Percentiles rank a stretch among this genome's conserved stretches.
Evolutionary conservation across 2,113 vertebrate species (phyloP).

Genomic region (Lonchura striata): DNA sequence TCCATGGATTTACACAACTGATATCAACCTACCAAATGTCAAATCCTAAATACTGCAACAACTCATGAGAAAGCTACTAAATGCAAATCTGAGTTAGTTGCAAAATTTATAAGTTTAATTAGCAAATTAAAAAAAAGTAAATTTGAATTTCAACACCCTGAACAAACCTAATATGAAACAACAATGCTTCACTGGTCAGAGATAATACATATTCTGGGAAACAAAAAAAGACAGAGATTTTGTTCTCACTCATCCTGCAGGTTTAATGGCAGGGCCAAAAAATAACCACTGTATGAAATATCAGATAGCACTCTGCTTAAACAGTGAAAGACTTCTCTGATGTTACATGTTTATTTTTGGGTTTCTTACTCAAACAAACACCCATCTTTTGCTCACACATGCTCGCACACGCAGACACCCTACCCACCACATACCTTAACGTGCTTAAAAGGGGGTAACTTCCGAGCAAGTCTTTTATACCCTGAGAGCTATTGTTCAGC

Average conservation of each 20-base stretch:
- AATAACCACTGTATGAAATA: background rate
- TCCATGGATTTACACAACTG: background rate
- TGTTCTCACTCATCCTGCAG: background rate
- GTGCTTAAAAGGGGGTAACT: background rate
- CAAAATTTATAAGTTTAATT: background rate
- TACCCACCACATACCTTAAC: background rate
- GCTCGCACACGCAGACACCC: background rate
- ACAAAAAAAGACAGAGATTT: background rate
- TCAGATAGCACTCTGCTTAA: background rate
- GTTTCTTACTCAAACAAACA: background rate
- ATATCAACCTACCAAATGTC: background rate
- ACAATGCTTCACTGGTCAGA: background rate
- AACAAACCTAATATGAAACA: background rate
- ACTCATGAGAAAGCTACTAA: background rate
- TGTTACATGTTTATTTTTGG: background rate
- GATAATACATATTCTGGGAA: background rate
- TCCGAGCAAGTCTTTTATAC: background rate
- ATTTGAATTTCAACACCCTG: background rate
- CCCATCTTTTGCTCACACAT: background rate
- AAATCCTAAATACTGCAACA: background rate
- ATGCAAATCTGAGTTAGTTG: background rate
- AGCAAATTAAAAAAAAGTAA: background rate
- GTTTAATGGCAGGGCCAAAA: background rate
- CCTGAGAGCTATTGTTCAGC: background rate
- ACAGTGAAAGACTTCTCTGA: background rate